phyloP scores from a whole-genome alignment of 2,888 invertebrate species.

The Hirtodrosophila alboralis region DNA sequence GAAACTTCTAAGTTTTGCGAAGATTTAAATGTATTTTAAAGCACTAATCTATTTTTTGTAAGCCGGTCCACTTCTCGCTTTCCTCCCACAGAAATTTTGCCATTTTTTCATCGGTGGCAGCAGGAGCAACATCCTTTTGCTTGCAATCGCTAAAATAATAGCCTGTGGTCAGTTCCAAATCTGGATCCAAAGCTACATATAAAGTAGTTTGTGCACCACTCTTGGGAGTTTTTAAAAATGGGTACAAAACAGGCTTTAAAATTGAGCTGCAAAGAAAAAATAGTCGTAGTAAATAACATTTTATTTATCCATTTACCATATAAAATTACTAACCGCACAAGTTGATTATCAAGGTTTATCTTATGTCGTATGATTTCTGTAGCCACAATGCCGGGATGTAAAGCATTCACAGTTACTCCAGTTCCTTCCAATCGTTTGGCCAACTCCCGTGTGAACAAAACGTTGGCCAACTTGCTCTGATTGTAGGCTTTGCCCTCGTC shows the following conservation, averaged over 20 bases:
- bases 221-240: slow-evolving; percentile 78
- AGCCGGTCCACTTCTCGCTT: slow-evolving; percentile 58
- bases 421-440: slow-evolving; percentile 87
- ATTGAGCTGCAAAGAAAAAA: slow-evolving; percentile 26
- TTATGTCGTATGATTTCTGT: slow-evolving; percentile 91
- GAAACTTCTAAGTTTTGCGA: not conserved
- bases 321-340: slow-evolving; percentile 58
- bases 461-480: slow-evolving; percentile 92
- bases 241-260: slow-evolving; percentile 76
- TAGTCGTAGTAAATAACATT: too few relatives aligned
- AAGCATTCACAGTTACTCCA: slow-evolving; percentile 91
- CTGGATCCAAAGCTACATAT: slow-evolving; percentile 82
- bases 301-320: too few relatives aligned
- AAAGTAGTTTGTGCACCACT: slow-evolving; percentile 83
- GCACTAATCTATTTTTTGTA: slow-evolving; percentile 5
- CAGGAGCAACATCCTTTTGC: slow-evolving; percentile 84
- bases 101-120: slow-evolving; percentile 85
- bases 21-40: not conserved
- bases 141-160: slow-evolving; percentile 87
- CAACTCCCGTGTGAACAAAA: slow-evolving; percentile 90
- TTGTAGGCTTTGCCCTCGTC: slow-evolving; percentile 86
- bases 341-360: slow-evolving; percentile 86
- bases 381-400: slow-evolving; percentile 94
- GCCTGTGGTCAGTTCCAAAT: slow-evolving; percentile 77
- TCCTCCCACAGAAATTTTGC: slow-evolving; percentile 87